Conservation (phyloP, 2,888 invertebrate genomes). For the Ectemnius cavifrons region DNA sequence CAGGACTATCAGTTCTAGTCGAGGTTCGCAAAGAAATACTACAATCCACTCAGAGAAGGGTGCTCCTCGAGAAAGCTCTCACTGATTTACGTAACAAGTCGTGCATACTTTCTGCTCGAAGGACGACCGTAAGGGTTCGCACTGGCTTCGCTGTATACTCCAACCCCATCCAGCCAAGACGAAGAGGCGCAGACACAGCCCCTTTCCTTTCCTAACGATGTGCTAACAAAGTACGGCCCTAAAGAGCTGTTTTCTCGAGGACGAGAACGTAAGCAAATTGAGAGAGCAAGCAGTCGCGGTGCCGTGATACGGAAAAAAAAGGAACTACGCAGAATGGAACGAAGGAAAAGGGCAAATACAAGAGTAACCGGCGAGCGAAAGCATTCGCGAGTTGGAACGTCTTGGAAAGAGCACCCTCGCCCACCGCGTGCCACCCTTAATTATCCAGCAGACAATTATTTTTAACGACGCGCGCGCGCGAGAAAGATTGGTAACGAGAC, state of each 20-base stretch:
- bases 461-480: slow-evolving; percentile 71
- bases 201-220: slow-evolving; percentile 71
- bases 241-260: slow-evolving; percentile 63
- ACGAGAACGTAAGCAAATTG: slow-evolving; percentile 73
- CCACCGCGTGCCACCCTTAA: slow-evolving; percentile 63
- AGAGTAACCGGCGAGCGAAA: slow-evolving; percentile 48
- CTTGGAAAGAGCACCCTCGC: slow-evolving; percentile 12
- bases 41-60: no score
- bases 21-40: no score
- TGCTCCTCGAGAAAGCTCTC: no score
- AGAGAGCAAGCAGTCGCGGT: slow-evolving; percentile 39
- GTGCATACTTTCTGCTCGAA: slow-evolving; percentile 42
- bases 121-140: slow-evolving; percentile 26
- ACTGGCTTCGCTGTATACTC: slow-evolving; percentile 4
- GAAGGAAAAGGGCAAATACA: slow-evolving; percentile 44
- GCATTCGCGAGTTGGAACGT: slow-evolving; percentile 44
- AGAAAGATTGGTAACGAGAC: slow-evolving; percentile 72
- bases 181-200: no score
- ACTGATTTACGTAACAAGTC: slow-evolving; percentile 75
- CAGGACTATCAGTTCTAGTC: no score
- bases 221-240: slow-evolving; percentile 75
- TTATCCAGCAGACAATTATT: slow-evolving; percentile 77
- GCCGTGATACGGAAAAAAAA: slow-evolving; percentile 23
- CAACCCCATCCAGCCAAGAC: no score
- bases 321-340: slow-evolving; percentile 34